phyloP scores from a whole-genome alignment of 2,888 invertebrate species.

The Notodonta ziczac region DNA sequence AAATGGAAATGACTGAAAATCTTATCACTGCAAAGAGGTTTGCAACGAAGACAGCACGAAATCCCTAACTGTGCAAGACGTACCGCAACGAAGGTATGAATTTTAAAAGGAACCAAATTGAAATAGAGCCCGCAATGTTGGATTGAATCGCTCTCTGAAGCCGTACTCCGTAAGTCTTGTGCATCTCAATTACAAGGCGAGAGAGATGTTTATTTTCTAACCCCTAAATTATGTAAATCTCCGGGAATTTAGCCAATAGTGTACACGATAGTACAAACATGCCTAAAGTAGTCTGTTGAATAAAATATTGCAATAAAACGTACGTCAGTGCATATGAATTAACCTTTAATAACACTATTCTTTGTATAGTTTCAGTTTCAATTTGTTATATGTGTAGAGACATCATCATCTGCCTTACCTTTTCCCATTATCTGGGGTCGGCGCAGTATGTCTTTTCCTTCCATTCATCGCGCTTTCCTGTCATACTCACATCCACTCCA shows the following conservation, averaged over 20 bases:
- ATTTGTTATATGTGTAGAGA: no score
- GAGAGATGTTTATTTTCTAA: constrained; percentile 13
- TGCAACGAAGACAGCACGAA: constrained; percentile 16
- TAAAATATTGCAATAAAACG: background rate
- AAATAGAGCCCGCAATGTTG: constrained; percentile 33
- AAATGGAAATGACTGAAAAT: background rate
- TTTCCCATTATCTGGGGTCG: no score
- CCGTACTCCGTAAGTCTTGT: constrained; percentile 20
- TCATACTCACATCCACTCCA: no score
- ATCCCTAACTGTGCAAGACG: constrained; percentile 26
- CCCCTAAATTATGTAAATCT: constrained; percentile 14
- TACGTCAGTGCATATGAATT: no score
- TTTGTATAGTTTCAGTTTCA: no score
- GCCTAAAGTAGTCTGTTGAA: background rate
- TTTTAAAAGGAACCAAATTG: constrained; percentile 52
- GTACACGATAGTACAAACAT: background rate
- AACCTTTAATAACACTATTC: no score
- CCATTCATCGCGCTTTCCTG: no score
- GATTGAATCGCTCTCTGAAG: constrained; percentile 27
- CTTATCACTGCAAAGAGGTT: constrained; percentile 17
- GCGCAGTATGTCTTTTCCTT: no score
- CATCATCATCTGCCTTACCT: no score
- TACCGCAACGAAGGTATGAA: constrained; percentile 41
- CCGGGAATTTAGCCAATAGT: constrained; percentile 3
- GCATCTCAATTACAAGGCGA: constrained; percentile 14